Base-by-base conservation (phyloP, 2,797 vertebrate species). In the Falco concolor region DNA sequence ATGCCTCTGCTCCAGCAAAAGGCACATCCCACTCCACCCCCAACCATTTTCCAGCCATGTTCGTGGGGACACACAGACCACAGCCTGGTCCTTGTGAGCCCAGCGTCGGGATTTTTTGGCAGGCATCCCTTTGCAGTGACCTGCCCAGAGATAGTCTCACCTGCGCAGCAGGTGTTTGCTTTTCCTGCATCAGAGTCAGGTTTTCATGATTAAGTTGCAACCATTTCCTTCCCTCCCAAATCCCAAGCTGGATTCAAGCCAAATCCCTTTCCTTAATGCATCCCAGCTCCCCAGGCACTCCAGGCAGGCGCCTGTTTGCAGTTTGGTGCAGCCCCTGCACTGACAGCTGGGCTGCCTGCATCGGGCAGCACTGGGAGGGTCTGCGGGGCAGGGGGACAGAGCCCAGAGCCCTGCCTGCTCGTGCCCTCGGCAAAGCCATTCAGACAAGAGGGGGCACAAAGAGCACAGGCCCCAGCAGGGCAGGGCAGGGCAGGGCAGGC, bases 11-110 rank as follows among this genome's bases (percentile, higher is more conserved):
- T 40, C 32, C 56, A 42, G 72, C 12, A 25, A 32, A 67, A 49
- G 49, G 7, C 28, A 9, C 1, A 3, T n/a, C 44, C 38, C 1
- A 1, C 70, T 67, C 22, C 27, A 24, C 24, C 61, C 56, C 59
- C 21, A 5, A 4, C 52, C 2, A 1, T 4, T 63, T 22, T 42
- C n/a, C 25, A 61, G 14, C 14, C 3, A 0, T 49, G 54, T 14
- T 59, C 6, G 0, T 13, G 59, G n/a, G 45, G 28, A 32, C 12
- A 6, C 19, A 8, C 25, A 44, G n/a, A 5, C 19, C 6, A 3
- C 30, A 76, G 45, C 27, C 53, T 5, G 9, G 9, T 34, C 47
- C 61, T 45, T 53, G 56, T 0, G 1, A 61, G 32, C 13, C 14
- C 79, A 20, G n/a, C 2, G 9, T 8, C 45, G 22, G 59, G 40